Percentiles rank a stretch among this genome's conserved stretches.
These are phyloP conservation scores for Rhingia rostrata DNA, from an alignment of 2,888 invertebrate species.

Conservation along the genomic window DNA sequence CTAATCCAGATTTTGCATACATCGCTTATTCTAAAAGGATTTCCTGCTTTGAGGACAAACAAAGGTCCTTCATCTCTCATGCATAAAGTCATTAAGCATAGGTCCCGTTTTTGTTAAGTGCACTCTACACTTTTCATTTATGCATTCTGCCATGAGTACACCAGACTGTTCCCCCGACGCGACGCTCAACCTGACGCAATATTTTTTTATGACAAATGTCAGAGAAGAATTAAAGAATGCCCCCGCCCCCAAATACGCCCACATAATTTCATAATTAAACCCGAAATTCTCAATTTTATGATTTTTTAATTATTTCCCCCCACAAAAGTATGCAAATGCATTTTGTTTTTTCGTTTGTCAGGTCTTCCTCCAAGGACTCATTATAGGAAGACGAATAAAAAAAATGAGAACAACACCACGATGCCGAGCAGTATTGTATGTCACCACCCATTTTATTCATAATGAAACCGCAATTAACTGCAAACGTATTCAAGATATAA, in stretches of 20 bases:
- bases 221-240: conserved; percentile 13
- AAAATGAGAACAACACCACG: conserved; percentile 48
- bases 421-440: background rate
- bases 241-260: conserved; percentile 53
- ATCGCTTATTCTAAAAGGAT: background rate
- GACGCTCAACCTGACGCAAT: background rate
- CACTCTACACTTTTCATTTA: conserved; percentile 20
- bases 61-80: conserved; percentile 8
- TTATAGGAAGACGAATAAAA: background rate
- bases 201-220: conserved; percentile 29
- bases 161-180: too few relatives aligned
- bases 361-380: conserved; percentile 39
- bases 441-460: conserved; percentile 58
- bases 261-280: conserved; percentile 66
- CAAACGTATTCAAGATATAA: conserved; percentile 38
- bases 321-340: background rate
- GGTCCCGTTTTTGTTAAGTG: conserved; percentile 36
- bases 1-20: background rate
- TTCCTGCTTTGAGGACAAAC: conserved; percentile 3
- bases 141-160: conserved; percentile 7
- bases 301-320: conserved; percentile 40
- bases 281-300: conserved; percentile 34
- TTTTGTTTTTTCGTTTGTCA: background rate
- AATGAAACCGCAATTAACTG: conserved; percentile 70
- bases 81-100: conserved; percentile 29